Conservation (phyloP, 1,140 invertebrate species). For the Orchestia grillus region DNA sequence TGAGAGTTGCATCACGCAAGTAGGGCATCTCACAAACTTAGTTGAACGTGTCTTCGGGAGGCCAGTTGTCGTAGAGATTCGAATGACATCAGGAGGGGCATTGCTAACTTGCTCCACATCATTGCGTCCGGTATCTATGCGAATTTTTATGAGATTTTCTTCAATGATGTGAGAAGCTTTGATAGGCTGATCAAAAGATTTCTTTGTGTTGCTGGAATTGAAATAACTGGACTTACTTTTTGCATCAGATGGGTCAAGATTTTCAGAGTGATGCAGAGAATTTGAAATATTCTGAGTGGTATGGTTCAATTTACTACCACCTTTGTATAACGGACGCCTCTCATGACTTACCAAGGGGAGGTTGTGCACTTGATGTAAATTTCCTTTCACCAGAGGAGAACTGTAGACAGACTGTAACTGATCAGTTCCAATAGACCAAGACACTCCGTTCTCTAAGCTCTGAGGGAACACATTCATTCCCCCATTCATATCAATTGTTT, state of each 20-base stretch:
- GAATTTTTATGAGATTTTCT: conserved; percentile 58
- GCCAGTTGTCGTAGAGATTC: conserved; percentile 53
- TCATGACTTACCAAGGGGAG: background rate
- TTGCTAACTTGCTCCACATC: background rate
- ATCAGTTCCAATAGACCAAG: conserved; percentile 43
- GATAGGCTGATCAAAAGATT: background rate
- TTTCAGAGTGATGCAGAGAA: background rate
- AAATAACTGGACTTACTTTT: background rate
- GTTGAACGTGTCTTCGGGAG: conserved; percentile 30
- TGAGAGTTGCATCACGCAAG: conserved; percentile 55
- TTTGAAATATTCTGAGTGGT: background rate
- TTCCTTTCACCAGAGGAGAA: background rate
- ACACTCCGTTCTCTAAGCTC: conserved; percentile 33
- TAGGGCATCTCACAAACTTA: conserved; percentile 53
- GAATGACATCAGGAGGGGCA: conserved; percentile 48
- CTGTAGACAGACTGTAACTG: conserved; percentile 20
- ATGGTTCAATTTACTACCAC: background rate
- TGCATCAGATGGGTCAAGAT: background rate
- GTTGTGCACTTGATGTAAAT: conserved; percentile 3
- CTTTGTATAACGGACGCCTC: background rate
- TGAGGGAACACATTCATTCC: conserved; percentile 12
- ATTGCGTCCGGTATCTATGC: conserved; percentile 36
- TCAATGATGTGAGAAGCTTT: conserved; percentile 18
- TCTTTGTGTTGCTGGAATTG: background rate
- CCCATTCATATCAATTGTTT: conserved; percentile 27